Percentiles rank a stretch among this genome's conserved stretches.
Conservation (phyloP, 2,888 invertebrate genomes). For the Athripsodes cinereus region DNA sequence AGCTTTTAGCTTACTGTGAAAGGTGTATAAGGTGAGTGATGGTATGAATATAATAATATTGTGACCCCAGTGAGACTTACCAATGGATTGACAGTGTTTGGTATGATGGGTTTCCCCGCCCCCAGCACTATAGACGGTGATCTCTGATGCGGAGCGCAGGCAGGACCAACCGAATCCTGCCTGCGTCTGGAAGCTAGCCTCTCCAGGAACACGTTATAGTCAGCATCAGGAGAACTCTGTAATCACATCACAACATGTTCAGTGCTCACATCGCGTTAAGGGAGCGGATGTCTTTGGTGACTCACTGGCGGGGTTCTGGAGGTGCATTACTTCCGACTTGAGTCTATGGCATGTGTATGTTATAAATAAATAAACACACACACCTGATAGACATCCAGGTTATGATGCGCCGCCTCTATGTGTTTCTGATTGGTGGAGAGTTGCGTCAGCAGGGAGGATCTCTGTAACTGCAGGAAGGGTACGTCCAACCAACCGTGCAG, state of each 20-base stretch:
- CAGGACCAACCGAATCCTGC: conserved; percentile 46
- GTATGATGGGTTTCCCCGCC: conserved; percentile 46
- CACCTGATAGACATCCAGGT: conserved; percentile 69
- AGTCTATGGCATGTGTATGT: too few species aligned
- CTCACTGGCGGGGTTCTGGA: too few species aligned
- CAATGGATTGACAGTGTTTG: conserved; percentile 41
- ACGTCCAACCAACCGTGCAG: conserved; percentile 93
- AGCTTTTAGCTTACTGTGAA: too few species aligned
- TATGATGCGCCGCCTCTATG: conserved; percentile 66
- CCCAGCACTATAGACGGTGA: conserved; percentile 47
- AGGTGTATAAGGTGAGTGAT: too few species aligned
- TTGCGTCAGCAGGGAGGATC: conserved; percentile 75
- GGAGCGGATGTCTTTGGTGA: too few species aligned
- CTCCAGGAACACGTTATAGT: conserved; percentile 69
- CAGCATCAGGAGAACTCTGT: conserved; percentile 64
- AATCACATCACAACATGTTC: too few species aligned
- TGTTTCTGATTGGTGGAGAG: conserved; percentile 80
- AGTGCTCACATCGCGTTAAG: neutral
- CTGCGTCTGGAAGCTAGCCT: conserved; percentile 62
- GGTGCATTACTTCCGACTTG: too few species aligned
- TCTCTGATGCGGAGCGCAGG: conserved; percentile 37
- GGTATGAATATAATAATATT: neutral
- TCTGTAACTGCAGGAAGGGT: conserved; percentile 86
- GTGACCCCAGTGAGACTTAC: conserved; percentile 31
- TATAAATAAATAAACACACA: too few species aligned